Evolutionary conservation across 2,888 invertebrate genomes (phyloP).

Genomic region (Baccha elongata): DNA sequence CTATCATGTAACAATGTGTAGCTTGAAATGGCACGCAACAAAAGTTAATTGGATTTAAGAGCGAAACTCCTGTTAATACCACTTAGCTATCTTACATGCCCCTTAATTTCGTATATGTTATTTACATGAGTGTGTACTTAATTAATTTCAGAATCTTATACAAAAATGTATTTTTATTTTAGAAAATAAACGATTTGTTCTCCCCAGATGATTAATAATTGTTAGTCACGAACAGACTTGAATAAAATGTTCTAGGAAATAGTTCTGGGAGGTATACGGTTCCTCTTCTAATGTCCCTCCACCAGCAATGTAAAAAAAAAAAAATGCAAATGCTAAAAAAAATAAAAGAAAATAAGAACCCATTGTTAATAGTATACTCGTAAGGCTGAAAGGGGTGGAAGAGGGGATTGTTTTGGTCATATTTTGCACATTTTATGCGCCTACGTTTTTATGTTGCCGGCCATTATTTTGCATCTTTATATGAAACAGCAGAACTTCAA

Average conservation of each 20-base stretch:
- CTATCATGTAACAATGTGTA: not conserved
- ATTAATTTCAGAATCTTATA: slow-evolving; percentile 24
- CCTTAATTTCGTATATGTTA: not conserved
- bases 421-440: slow-evolving; percentile 8
- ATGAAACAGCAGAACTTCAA: not conserved
- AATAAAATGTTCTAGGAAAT: slow-evolving; percentile 31
- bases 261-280: not conserved
- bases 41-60: slow-evolving; percentile 20
- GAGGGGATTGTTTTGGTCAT: not conserved
- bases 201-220: slow-evolving; percentile 40
- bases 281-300: slow-evolving; percentile 1
- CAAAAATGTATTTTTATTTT: slow-evolving; percentile 11
- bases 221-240: slow-evolving; percentile 49
- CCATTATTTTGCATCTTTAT: slow-evolving; percentile 30
- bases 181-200: slow-evolving; percentile 55
- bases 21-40: slow-evolving; percentile 18
- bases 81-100: slow-evolving; percentile 24
- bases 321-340: slow-evolving; percentile 20
- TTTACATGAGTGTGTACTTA: slow-evolving; percentile 25
- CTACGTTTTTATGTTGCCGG: slow-evolving; percentile 25
- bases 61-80: slow-evolving; percentile 21
- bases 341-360: not conserved
- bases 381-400: not conserved
- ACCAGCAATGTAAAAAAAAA: not conserved
- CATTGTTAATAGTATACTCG: not conserved